Conservation (phyloP, 2,888 invertebrate genomes). For the Apotomis betuletana region DNA sequence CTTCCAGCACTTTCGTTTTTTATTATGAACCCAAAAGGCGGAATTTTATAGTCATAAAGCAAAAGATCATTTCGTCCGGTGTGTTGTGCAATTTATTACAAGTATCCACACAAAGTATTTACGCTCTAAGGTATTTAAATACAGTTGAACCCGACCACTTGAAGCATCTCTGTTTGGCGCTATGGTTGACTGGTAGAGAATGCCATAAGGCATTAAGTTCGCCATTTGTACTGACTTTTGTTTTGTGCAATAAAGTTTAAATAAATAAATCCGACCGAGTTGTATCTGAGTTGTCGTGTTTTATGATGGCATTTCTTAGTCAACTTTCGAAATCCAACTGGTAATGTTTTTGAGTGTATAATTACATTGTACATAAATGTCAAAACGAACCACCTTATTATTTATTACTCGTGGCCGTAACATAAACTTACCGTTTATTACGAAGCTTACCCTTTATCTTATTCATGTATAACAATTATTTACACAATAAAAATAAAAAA, state of each 20-base stretch:
- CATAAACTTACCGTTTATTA: not conserved
- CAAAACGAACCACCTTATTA: not conserved
- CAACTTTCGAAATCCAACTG: conserved; percentile 1
- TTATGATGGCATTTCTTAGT: not conserved
- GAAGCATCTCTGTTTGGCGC: too few species aligned
- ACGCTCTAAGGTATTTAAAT: not conserved
- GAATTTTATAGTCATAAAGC: conserved; percentile 47
- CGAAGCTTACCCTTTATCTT: not conserved
- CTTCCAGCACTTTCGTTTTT: conserved; percentile 44
- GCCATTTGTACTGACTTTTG: too few species aligned
- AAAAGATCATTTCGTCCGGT: conserved; percentile 42
- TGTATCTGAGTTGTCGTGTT: not conserved
- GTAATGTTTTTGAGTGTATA: not conserved
- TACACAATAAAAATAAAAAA: not conserved
- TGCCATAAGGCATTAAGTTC: too few species aligned
- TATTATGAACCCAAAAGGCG: conserved; percentile 40
- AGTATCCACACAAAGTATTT: not conserved
- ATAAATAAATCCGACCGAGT: not conserved
- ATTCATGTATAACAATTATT: not conserved
- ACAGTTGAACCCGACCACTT: not conserved
- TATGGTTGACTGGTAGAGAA: too few species aligned
- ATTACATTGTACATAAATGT: not conserved
- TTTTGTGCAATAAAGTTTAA: too few species aligned
- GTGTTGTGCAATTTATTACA: conserved; percentile 21
- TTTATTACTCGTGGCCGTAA: not conserved